Evolutionary conservation across 2,888 invertebrate species (phyloP), one percentile per base, ranked within the genome.

Genomic region (Hermaeophaga mercurialis): DNA sequence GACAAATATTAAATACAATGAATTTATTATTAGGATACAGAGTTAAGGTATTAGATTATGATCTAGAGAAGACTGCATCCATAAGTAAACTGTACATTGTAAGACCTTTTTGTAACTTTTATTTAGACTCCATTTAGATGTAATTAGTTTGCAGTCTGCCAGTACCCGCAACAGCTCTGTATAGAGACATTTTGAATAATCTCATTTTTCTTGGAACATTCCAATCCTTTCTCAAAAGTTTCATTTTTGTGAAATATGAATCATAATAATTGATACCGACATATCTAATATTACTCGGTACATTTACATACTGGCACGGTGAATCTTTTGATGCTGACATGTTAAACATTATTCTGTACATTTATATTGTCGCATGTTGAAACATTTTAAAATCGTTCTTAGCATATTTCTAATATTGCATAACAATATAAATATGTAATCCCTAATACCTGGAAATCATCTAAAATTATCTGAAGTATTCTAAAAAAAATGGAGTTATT

Each of bases 1-100:
- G 77, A 78, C 76, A 77, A 77, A 75, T 75, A 76, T 76, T 69
- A 56, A 73, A 78, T 77, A 78, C 78, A 78, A 78, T 78, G 78
- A 78, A 78, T 77, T 78, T 78, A 78, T 75, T 75, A 72, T 75
- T 76, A 78, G 76, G 70, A 70, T 72, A 70, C 66, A 71, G 66
- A 71, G 69, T 74, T 76, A 75, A 75, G 75, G 72, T 73, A 63
- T 74, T 75, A 75, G 74, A 71, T 66, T 73, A 73, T 71, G 70
- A 75, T 73, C 73, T 77, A 75, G 70, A 77, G 12, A 9, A 78
- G 77, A 78, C 77, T 78, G 78, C 78, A 76, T 76, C 73, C 69
- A 68, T 75, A 73, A 75, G 73, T 73, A 73, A 76, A 75, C 69
- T 73, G 67, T 74, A 71, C 71, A 71, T 68, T 69, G 66, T 70